These are phyloP conservation scores for Nymphicus hollandicus DNA, from an alignment of 2,113 vertebrate genomes.

Conservation along the genomic window DNA sequence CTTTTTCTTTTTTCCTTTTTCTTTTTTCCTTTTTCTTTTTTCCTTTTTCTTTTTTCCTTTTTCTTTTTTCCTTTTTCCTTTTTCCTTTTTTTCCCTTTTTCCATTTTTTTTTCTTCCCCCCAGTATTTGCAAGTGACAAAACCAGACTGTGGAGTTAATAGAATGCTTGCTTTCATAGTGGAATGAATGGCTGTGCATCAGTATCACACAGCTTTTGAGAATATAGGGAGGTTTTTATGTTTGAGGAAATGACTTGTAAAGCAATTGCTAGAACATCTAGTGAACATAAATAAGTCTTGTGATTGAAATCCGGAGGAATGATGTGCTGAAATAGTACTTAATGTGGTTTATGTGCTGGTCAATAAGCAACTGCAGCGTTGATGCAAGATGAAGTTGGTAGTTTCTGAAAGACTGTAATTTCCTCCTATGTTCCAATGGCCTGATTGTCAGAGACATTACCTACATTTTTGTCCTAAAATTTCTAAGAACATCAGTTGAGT, in stretches of 20 bases:
- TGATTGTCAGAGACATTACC: not conserved
- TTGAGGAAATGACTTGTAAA: not conserved
- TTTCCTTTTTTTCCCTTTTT: too few relatives aligned
- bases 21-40: too few relatives aligned
- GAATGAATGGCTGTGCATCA: not conserved
- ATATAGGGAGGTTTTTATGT: not conserved
- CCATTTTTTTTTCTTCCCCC: too few relatives aligned
- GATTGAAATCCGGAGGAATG: not conserved
- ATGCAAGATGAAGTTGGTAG: not conserved
- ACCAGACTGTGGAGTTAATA: not conserved
- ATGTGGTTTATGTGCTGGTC: not conserved
- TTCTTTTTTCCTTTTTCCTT: too few relatives aligned
- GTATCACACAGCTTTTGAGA: not conserved
- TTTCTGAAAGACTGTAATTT: not conserved
- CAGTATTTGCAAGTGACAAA: not conserved
- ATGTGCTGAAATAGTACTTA: not conserved
- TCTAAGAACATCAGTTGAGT: not conserved
- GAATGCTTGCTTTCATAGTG: not conserved
- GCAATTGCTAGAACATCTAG: not conserved
- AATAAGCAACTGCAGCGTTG: accelerated
- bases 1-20: too few relatives aligned
- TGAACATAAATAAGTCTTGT: not conserved
- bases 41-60: too few relatives aligned
- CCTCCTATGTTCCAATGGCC: not conserved
- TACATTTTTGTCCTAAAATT: not conserved